A percentile compares a stretch with the other conserved stretches of the same genome.
These are phyloP conservation scores for Thelaira solivaga DNA, from an alignment of 2,888 invertebrate genomes.

Conservation along the genomic window DNA sequence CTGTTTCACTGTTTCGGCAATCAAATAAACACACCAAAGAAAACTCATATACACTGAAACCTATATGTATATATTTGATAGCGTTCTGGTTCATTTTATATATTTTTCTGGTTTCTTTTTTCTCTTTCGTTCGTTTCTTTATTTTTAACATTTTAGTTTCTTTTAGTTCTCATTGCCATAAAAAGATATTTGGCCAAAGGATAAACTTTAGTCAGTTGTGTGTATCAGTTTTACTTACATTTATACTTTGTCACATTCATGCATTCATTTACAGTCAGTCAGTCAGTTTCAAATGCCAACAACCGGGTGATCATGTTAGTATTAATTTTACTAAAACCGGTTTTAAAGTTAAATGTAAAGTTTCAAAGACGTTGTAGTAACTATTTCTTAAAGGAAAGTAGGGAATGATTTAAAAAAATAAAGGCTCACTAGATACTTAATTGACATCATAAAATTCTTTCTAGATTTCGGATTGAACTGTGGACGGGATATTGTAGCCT, in stretches of 20 bases:
- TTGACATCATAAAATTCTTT: no score
- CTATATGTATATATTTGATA: constrained; percentile 27
- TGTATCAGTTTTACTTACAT: constrained; percentile 47
- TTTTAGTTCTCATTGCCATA: constrained; percentile 25
- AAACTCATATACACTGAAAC: no score
- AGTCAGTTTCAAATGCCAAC: neutral
- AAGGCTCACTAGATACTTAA: no score
- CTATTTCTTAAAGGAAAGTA: no score
- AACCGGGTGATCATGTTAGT: neutral
- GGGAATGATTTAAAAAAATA: no score
- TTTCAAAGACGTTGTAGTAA: no score
- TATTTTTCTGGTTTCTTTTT: neutral
- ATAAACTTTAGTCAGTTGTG: constrained; percentile 43
- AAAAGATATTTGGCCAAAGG: constrained; percentile 50
- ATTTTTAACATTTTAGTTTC: constrained; percentile 19
- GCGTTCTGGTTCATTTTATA: constrained; percentile 13
- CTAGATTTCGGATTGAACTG: no score
- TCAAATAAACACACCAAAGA: constrained; percentile 5
- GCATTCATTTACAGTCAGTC: constrained; percentile 1
- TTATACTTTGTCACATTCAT: neutral
- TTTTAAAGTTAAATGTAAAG: no score
- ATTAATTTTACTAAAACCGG: neutral
- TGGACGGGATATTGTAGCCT: no score
- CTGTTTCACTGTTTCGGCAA: neutral
- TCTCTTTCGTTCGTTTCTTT: neutral